Evolutionary conservation across 23 tunicate species (phyloP), one percentile per base, ranked within the genome.

Genomic region (Ascidia mentula): DNA sequence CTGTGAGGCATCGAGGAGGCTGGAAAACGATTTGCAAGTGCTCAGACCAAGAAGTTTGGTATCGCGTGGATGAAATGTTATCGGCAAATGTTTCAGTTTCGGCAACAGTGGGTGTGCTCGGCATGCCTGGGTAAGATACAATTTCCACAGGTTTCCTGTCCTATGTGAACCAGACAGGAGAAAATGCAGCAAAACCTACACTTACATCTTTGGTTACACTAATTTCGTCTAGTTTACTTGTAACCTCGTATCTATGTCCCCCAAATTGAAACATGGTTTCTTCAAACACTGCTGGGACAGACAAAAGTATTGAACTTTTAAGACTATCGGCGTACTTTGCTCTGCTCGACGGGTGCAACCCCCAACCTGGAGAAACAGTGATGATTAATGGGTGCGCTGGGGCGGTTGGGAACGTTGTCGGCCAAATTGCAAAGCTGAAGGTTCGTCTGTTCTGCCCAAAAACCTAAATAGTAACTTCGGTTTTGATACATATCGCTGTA

Each of bases 381-480:
- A 69, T 89, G 76, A 69, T 89, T 38, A 84, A 81, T 46, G 88
- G 85, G 0, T 73, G 89, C 30, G 79, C 88, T 59, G 95, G 95
- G 18, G 85, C 85, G 4, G 88, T 89, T 40, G 96, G 96, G 22
- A 79, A 72, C 40, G 34, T 89, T 13, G 95, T 79, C 8, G 95
- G 88, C n/a, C 95, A 89, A 40, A 84, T 89, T 32, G 88, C 82
- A n/a, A 89, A 89, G 61, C 84, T 89, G 4, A 74, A 82, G 85
- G 95, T 89, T 12, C 30, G 76, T n/a, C n/a, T n/a, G n/a, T n/a
- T n/a, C n/a, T n/a, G n/a, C n/a, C n/a, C n/a, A n/a, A n/a, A n/a
- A n/a, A n/a, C n/a, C n/a, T n/a, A n/a, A n/a, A n/a, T n/a, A 53
- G 65, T 53, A 5, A 53, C 65, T 5, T 53, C 13, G 13, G 22